Conservation (phyloP, 92 coral and sea anemone species). For the Micromussa lordhowensis region DNA sequence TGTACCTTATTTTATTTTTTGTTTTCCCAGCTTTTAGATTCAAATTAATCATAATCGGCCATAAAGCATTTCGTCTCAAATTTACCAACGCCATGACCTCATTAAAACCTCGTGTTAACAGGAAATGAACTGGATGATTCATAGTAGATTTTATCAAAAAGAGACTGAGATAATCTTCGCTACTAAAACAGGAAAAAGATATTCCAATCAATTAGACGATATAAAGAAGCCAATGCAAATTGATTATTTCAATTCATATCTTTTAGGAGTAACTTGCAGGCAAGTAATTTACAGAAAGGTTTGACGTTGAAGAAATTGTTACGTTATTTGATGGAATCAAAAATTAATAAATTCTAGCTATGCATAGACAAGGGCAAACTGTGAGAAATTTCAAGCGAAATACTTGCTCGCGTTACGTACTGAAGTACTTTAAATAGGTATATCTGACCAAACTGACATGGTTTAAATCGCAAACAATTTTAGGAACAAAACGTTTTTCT, state of each 20-base stretch:
- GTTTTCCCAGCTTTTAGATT: background rate
- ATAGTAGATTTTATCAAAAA: background rate
- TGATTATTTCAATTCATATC: background rate
- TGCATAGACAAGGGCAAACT: background rate
- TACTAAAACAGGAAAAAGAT: background rate
- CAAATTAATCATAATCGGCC: background rate
- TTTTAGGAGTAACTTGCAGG: background rate
- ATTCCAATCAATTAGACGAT: background rate
- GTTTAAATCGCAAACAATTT: no score
- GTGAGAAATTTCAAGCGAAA: no score
- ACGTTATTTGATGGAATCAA: background rate
- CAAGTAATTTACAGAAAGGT: background rate
- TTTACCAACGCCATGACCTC: background rate
- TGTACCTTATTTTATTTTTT: background rate
- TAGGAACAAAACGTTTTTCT: no score
- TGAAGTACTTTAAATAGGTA: no score
- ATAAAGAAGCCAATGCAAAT: background rate
- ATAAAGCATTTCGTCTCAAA: background rate
- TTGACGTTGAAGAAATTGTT: no score
- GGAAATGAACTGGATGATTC: slow-evolving; percentile 6
- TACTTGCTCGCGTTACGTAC: no score
- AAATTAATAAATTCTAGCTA: background rate
- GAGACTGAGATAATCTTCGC: background rate
- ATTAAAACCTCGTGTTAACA: background rate
- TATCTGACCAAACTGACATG: no score